Percentiles rank a stretch among this genome's conserved stretches.
phyloP scores from a whole-genome alignment of 2,797 vertebrate genomes.

The Melanotaenia maccullochi region DNA sequence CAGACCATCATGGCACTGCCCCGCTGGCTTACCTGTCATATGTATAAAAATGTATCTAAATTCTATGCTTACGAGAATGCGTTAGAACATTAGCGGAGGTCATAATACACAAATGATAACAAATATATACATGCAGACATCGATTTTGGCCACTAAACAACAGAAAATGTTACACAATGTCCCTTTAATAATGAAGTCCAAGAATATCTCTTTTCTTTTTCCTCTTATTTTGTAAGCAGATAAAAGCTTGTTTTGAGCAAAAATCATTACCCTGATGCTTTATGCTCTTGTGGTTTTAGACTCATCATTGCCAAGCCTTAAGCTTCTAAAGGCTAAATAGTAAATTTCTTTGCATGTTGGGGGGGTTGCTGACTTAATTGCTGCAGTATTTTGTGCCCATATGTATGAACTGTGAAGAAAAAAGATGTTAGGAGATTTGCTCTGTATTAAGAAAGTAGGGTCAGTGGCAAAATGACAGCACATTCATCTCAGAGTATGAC shows the following conservation, averaged over 20 bases:
- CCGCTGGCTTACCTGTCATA: too few species aligned
- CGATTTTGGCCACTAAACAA: too few species aligned
- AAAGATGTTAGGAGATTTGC: constrained; percentile 21
- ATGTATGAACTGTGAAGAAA: constrained; percentile 39
- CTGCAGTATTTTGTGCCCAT: constrained; percentile 36
- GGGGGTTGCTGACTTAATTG: constrained; percentile 41
- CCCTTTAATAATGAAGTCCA: not conserved
- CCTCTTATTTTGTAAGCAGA: constrained; percentile 16
- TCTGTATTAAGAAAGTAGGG: constrained; percentile 33
- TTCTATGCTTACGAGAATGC: too few species aligned
- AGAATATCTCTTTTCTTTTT: constrained; percentile 9
- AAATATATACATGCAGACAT: too few species aligned
- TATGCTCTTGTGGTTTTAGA: constrained; percentile 25
- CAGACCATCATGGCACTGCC: too few species aligned
- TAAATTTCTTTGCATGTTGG: constrained; percentile 29
- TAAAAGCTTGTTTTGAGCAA: constrained; percentile 12
- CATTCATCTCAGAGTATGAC: constrained; percentile 44
- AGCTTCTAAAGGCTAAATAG: constrained; percentile 26
- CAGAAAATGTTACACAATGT: too few species aligned
- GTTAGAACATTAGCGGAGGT: too few species aligned
- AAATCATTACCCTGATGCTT: constrained; percentile 23
- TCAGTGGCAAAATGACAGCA: constrained; percentile 37
- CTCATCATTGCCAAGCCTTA: constrained; percentile 20
- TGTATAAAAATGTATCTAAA: too few species aligned
- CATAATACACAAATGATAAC: too few species aligned